Evolutionary conservation across 2,888 invertebrate species (phyloP).

Genomic region (Torymus texanus): DNA sequence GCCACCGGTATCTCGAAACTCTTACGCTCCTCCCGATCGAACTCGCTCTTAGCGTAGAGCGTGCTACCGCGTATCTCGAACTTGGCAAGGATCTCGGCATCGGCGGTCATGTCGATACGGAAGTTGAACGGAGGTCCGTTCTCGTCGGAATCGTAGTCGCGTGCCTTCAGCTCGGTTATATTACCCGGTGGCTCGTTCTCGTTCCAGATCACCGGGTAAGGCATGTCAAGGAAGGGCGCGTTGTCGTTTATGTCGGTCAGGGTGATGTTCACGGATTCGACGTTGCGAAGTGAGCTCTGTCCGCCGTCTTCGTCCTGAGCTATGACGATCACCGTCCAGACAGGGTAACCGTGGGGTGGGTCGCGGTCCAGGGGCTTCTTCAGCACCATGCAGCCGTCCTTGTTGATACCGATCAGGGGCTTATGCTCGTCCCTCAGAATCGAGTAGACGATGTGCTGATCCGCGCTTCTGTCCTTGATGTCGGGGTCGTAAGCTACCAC

Average conservation of each 20-base stretch:
- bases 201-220: slow-evolving; percentile 88
- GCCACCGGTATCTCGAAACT: slow-evolving; percentile 91
- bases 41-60: slow-evolving; percentile 83
- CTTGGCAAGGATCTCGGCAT: slow-evolving; percentile 82
- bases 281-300: slow-evolving; percentile 79
- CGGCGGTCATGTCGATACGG: slow-evolving; percentile 80
- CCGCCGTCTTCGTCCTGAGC: slow-evolving; percentile 86
- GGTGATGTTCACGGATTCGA: slow-evolving; percentile 81
- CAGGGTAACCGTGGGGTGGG: slow-evolving; percentile 88
- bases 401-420: slow-evolving; percentile 83
- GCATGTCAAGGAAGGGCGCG: slow-evolving; percentile 89
- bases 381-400: slow-evolving; percentile 84
- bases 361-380: slow-evolving; percentile 91
- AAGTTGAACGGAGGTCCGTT: slow-evolving; percentile 93
- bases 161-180: slow-evolving; percentile 82
- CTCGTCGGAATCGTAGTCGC: slow-evolving; percentile 87
- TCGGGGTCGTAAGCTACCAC: slow-evolving; percentile 91
- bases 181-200: slow-evolving; percentile 85
- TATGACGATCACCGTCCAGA: slow-evolving; percentile 80
- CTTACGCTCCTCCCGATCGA: slow-evolving; percentile 92
- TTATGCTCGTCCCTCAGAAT: slow-evolving; percentile 84
- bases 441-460: slow-evolving; percentile 87
- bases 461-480: slow-evolving; percentile 84
- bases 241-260: slow-evolving; percentile 94
- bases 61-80: slow-evolving; percentile 83